These are phyloP conservation scores for Megalopta genalis DNA, from an alignment of 1,140 invertebrate genomes.

Conservation along the genomic window DNA sequence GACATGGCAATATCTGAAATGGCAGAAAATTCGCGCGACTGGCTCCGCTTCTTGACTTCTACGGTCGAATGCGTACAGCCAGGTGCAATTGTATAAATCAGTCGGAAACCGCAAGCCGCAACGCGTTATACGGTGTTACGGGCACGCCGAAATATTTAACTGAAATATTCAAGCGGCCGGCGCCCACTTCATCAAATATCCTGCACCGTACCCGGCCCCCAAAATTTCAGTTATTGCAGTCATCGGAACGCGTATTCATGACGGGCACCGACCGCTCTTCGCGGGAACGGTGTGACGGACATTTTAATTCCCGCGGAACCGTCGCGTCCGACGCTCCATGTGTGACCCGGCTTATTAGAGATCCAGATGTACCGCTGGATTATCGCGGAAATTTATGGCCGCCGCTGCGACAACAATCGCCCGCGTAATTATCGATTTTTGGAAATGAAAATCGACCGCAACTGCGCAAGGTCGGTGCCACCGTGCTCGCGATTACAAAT, in stretches of 20 bases:
- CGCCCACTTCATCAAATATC: constrained; percentile 31
- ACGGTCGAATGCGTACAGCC: not conserved
- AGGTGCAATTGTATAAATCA: constrained; percentile 14
- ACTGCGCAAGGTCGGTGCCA: no score
- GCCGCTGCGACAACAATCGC: not conserved
- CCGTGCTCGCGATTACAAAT: no score
- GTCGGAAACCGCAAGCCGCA: constrained; percentile 12
- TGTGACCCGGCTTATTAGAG: not conserved
- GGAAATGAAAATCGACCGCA: no score
- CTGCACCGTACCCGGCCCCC: not conserved
- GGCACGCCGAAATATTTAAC: constrained; percentile 14
- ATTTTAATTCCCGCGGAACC: constrained; percentile 25
- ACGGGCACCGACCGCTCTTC: not conserved
- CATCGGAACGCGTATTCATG: constrained; percentile 12
- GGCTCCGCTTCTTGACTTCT: not conserved
- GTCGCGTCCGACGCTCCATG: not conserved
- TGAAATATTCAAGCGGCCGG: constrained; percentile 16
- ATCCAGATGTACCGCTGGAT: constrained; percentile 15
- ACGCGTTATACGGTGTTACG: constrained; percentile 8
- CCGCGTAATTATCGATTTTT: no score
- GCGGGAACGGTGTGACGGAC: constrained; percentile 6
- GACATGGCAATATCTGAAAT: not conserved
- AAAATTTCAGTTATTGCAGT: constrained; percentile 31
- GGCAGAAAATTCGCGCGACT: not conserved
- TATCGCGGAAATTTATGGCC: constrained; percentile 10